Evolutionary conservation across 2,888 invertebrate species (phyloP), one percentile per base, ranked within the genome.

Genomic region (Drosophila neotestacea): DNA sequence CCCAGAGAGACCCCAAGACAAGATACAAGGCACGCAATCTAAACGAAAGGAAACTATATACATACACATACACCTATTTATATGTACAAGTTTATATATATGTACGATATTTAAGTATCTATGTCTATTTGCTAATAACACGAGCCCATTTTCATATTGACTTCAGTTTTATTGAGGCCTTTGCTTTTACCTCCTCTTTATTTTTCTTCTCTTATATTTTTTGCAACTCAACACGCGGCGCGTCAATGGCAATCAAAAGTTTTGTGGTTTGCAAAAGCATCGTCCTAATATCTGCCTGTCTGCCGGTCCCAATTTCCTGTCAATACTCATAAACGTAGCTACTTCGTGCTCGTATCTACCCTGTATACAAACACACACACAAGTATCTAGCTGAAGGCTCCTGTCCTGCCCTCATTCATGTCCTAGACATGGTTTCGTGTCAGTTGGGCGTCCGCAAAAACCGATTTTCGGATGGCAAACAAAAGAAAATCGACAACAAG

Each of bases 271-370:
- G 70, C 36, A 50, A 59, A 68, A 65, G 42, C 52, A 52, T 61
- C 66, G 42, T 62, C 54, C 58, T 73, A 69, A 67, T 69, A 66
- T 67, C 62, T 63, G 59, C 32, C 55, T 74, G 73, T 64, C 73
- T 74, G 63, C 68, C 84, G 77, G 73, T 84, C 72, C 84, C 86
- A 79, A 86, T 84, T 79, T 84, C 86, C 84, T 84, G 84, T 84
- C 84, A 79, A 84, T 84, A 85, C 79, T 77, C 70, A 70, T 67
- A 77, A 79, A 61, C 67, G 70, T 55, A 58, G 50, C 62, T 59
- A 50, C 58, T 28, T 28, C 48, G 4, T 13, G 34, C 34, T 27
- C 48, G 4, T 56, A 50, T 10, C 50, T 13, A 39, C 32, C 41
- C 34, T 9, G 27, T 34, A 16, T 9, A 38, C 11, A 38, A 5